Evolutionary conservation across 2,888 invertebrate species (phyloP), one percentile per base, ranked within the genome.

Genomic region (Anoplius nigerrimus): DNA sequence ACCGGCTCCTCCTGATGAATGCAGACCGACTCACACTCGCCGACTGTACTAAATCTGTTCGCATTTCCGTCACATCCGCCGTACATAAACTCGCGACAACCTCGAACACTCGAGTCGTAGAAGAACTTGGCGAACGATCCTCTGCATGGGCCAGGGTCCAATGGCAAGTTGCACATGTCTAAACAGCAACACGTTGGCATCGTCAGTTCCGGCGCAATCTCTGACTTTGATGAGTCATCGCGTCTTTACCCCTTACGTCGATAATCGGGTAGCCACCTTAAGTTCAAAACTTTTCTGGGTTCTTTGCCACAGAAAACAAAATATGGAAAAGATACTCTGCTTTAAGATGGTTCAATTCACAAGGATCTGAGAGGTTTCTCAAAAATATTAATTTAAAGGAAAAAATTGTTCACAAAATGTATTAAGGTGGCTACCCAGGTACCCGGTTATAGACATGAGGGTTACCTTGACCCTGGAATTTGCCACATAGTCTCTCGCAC

Each of bases 21-120:
- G 88, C 96, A 97, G 81, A 94, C 89, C 3, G 92, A 91, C 85
- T 94, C 92, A 85, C 97, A 97, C 85, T 95, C 95, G 27, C 92
- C 91, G n/a, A 90, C 86, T 11, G 92, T 92, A 66, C 93, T 93
- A 90, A 97, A 97, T 62, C 95, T 91, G 88, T 97, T 97, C 59
- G 94, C 94, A 79, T 95, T 95, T 42, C 97, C 97, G 45, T 90
- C 92, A 86, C 97, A 97, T 66, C 97, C 97, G 45, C 96, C 93
- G 84, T 94, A 97, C 0, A 90, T 89, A 88, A 95, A 97, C 72
- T 91, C 89, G 61, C 90, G 90, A 86, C 97, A 97, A 45, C 89
- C 88, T 15, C 92, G 92, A 0, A 90, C 88, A 0, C 82, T 80
- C 15, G 88, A 85, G 82, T 96, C 93, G 89, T 92, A 97, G 89